Evolutionary conservation across 2,113 vertebrate genomes (phyloP), one percentile per base, ranked within the genome.

Genomic region (Orycteropus afer): DNA sequence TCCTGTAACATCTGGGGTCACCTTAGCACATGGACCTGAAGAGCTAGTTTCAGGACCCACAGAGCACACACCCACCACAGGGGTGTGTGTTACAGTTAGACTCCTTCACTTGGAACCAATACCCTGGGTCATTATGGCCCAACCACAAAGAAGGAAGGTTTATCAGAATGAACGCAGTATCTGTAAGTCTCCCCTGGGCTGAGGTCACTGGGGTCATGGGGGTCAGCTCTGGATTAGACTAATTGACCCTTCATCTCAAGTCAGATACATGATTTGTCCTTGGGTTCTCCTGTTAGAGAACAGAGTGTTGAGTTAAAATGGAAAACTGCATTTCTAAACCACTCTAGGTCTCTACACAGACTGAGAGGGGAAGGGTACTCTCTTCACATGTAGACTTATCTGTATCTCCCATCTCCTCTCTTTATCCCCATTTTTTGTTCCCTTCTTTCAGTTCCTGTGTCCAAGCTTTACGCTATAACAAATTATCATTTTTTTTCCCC

Each of bases 131-230:
- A 25, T 15, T 34, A 59, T 34, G 22, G 13, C 14, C 63, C 65
- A 42, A 8, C 4, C 2, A 42, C 11, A 23, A 20, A 29, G 53
- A 61, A 81, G 2, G 1, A 55, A 86, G 65, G 17, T 45, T 14
- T 14, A 37, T 53, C 15, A 34, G n/a, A 63, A 40, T 71, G 27
- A 17, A 55, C 1, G 14, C 7, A 23, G 37, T 18, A 8, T 65
- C 37, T 74, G n/a, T 27, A 32, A 6, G 0, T 53, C 29, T 34
- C 65, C 40, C 3, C 0, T 25, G 65, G 11, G 1, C 3, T 22
- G 29, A 53, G 20, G 55, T 32, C 47, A 27, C 6, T 14, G 7
- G 20, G 14, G 3, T 22, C 10, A 7, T 59, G 9, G 40, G 3
- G 20, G 27, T 45, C 20, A 49, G 53, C 42, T n/a, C 11, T 74